Evolutionary conservation across 2,797 vertebrate genomes (phyloP).

Genomic region (Antrozous pallidus): DNA sequence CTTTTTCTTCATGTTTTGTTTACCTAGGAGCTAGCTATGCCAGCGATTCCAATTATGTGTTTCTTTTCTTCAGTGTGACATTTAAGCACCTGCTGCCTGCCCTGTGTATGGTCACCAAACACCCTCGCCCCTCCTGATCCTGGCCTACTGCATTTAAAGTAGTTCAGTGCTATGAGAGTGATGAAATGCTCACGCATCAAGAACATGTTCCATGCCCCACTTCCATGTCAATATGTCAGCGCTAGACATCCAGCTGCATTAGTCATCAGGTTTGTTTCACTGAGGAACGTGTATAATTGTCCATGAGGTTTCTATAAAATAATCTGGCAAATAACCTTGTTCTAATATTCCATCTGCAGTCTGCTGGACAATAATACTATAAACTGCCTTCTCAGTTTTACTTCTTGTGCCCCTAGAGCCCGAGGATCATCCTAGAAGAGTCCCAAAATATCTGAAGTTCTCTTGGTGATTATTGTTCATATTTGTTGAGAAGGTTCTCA

Average conservation of each 20-base stretch:
- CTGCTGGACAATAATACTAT: neutral
- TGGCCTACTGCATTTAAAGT: neutral
- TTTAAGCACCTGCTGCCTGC: neutral
- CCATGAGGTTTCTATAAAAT: neutral
- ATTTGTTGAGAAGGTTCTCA: constrained; percentile 7
- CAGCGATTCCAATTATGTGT: neutral
- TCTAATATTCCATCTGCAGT: neutral
- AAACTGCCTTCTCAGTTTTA: neutral
- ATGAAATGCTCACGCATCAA: neutral
- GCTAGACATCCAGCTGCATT: neutral
- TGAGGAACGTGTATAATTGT: neutral
- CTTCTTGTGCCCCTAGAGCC: neutral
- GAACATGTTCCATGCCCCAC: neutral
- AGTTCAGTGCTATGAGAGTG: neutral
- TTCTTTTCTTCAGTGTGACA: neutral
- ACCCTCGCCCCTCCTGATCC: neutral
- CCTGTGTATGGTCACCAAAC: neutral
- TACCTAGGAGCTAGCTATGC: neutral
- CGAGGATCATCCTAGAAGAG: neutral
- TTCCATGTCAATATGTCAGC: neutral
- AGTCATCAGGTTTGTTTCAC: neutral
- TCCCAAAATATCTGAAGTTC: neutral
- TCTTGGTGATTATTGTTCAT: neutral
- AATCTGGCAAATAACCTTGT: neutral
- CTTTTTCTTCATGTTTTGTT: neutral